A percentile compares a stretch with the other conserved stretches of the same genome.
phyloP scores from a whole-genome alignment of 2,888 invertebrate species.

The Thalpophila matura region DNA sequence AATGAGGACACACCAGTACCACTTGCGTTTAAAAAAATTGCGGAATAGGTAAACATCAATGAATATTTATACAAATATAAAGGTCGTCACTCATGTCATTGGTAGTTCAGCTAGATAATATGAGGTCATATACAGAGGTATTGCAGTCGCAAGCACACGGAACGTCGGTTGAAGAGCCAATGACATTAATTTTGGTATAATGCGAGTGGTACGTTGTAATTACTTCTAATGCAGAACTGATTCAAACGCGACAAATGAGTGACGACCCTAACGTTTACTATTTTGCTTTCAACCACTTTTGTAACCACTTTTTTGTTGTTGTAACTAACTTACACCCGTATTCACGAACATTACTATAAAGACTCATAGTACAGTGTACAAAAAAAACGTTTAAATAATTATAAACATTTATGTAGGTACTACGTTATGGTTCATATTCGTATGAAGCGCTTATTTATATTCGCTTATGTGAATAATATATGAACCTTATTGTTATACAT shows the following conservation, averaged over 20 bases:
- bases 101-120: slow-evolving; percentile 14
- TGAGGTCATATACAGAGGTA: slow-evolving; percentile 5
- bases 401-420: no score
- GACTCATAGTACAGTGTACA: no score
- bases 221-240: no score
- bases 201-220: no score
- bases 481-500: no score
- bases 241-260: slow-evolving; percentile 16
- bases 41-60: slow-evolving; percentile 24
- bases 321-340: no score
- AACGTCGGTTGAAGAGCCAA: slow-evolving; percentile 1
- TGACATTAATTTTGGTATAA: slow-evolving; percentile 4
- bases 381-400: no score
- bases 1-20: slow-evolving; percentile 11
- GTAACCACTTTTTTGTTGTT: background rate
- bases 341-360: no score
- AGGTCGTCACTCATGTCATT: slow-evolving; percentile 25
- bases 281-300: slow-evolving; percentile 18
- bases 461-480: no score
- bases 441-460: no score
- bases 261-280: background rate
- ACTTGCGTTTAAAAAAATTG: slow-evolving; percentile 18
- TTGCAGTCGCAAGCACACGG: slow-evolving; percentile 1
- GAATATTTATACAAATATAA: slow-evolving; percentile 27
- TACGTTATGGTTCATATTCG: no score